A percentile compares a stretch with the other conserved stretches of the same genome.
phyloP scores from a whole-genome alignment of 2,888 invertebrate species.

The Belgica antarctica region DNA sequence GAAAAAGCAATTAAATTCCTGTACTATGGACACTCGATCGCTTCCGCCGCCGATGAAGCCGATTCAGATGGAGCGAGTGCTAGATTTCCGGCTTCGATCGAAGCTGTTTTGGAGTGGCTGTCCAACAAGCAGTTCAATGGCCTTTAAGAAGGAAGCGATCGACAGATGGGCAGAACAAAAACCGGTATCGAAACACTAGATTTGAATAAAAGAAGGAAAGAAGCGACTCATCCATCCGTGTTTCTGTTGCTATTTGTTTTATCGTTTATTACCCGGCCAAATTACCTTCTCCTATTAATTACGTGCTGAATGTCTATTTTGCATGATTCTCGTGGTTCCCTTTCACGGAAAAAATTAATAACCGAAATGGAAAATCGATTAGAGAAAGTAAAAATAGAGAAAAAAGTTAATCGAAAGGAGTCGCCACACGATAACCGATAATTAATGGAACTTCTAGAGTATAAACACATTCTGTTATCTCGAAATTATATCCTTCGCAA shows the following conservation, averaged over 20 bases:
- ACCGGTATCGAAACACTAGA: background rate
- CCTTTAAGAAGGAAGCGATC: slow-evolving; percentile 40
- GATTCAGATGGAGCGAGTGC: background rate
- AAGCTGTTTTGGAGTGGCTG: background rate
- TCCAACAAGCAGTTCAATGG: slow-evolving; percentile 38
- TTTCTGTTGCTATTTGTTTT: background rate
- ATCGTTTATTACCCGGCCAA: background rate
- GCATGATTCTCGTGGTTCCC: slow-evolving; percentile 21
- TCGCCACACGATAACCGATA: slow-evolving; percentile 17
- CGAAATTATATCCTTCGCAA: background rate
- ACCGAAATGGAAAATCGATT: slow-evolving; percentile 40
- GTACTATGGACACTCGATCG: slow-evolving; percentile 1
- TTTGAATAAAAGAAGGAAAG: too few species aligned
- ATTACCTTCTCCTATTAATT: slow-evolving; percentile 27
- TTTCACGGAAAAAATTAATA: slow-evolving; percentile 38
- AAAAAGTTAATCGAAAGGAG: background rate
- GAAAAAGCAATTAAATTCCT: background rate
- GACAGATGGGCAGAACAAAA: slow-evolving; percentile 36
- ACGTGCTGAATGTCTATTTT: slow-evolving; percentile 41
- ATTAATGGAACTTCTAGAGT: slow-evolving; percentile 20
- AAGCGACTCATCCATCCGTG: background rate
- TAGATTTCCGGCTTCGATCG: slow-evolving; percentile 3
- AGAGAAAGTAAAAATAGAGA: background rate
- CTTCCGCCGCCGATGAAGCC: background rate
- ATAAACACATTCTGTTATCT: slow-evolving; percentile 7